Conservation (phyloP, 2,888 invertebrate genomes). For the Euzophera pinguis region DNA sequence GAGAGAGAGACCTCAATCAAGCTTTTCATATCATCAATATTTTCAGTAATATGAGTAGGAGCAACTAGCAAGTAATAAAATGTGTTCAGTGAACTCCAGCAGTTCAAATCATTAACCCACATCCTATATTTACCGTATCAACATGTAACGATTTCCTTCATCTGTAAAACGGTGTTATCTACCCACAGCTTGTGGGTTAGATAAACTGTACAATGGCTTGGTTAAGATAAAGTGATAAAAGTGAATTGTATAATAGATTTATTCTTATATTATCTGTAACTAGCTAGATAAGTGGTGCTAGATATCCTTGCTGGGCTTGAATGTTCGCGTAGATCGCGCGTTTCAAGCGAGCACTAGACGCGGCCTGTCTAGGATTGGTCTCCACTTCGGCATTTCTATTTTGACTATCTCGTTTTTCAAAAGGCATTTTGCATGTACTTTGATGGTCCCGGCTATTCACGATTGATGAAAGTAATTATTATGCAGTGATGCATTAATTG, state of each 20-base stretch:
- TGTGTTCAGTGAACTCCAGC: neutral
- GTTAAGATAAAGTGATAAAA: constrained; percentile 9
- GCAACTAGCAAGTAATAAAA: neutral
- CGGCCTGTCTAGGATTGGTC: too few species aligned
- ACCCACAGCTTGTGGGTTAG: constrained; percentile 40
- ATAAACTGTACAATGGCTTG: constrained; percentile 24
- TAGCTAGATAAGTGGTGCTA: neutral
- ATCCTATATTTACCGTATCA: constrained; percentile 7
- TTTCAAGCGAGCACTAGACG: too few species aligned
- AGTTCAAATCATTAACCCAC: constrained; percentile 8
- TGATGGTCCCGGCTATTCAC: too few species aligned
- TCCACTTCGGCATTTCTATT: too few species aligned
- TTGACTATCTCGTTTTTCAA: too few species aligned
- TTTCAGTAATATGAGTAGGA: neutral
- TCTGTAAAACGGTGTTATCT: constrained; percentile 23
- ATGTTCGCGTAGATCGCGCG: too few species aligned
- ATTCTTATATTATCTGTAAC: neutral
- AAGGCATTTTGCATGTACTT: too few species aligned
- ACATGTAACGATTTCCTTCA: constrained; percentile 22
- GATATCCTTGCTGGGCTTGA: too few species aligned
- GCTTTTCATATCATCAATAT: too few species aligned
- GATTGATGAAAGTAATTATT: too few species aligned
- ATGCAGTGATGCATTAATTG: too few species aligned
- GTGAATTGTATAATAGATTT: constrained; percentile 4
- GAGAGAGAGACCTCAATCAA: too few species aligned